These are phyloP conservation scores for Onychomys leucogaster DNA, from an alignment of 2,797 vertebrate genomes.

Conservation along the genomic window DNA sequence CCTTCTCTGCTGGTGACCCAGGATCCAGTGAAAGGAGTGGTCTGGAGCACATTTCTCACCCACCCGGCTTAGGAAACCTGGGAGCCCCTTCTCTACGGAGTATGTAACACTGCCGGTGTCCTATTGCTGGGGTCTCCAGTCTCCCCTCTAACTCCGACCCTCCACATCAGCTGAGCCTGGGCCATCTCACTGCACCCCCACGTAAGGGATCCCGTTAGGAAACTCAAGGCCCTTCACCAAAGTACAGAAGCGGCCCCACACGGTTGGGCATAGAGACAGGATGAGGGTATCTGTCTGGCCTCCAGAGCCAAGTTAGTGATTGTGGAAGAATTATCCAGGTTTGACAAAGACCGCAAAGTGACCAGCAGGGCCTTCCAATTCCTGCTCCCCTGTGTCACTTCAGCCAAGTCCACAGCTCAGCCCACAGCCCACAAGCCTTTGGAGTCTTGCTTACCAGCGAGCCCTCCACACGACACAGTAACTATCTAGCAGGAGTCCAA, in stretches of 20 bases:
- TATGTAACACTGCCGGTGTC: not conserved
- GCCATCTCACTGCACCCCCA: too few species aligned
- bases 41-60: not conserved
- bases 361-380: not conserved
- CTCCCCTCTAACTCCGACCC: not conserved
- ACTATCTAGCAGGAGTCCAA: fast-evolving
- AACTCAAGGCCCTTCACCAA: not conserved
- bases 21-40: not conserved
- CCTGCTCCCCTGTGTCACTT: not conserved
- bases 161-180: not conserved
- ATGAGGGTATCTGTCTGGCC: not conserved
- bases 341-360: not conserved
- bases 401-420: not conserved
- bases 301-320: not conserved
- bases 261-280: fast-evolving
- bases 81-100: not conserved
- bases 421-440: fast-evolving
- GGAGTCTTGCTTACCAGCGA: not conserved
- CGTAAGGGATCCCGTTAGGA: not conserved
- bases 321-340: not conserved
- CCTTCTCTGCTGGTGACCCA: not conserved
- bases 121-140: not conserved
- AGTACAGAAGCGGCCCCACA: not conserved
- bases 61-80: not conserved
- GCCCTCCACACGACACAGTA: fast-evolving